Evolutionary conservation across 2,797 vertebrate genomes (phyloP), one percentile per base, ranked within the genome.

Genomic region (Syncerus caffer): DNA sequence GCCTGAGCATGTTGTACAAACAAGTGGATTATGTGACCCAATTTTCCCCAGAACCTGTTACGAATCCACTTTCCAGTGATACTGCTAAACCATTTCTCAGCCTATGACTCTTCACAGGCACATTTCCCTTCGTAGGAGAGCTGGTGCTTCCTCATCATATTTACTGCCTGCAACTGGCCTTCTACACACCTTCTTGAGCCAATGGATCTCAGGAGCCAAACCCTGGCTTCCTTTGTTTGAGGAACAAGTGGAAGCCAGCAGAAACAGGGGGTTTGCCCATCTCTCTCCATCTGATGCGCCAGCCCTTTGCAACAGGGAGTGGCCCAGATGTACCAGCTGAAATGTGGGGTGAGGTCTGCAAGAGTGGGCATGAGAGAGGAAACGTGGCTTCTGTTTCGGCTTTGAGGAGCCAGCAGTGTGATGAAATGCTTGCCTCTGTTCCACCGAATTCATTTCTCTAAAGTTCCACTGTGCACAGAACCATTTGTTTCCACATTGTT

Each of bases 401-500:
- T 98, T 94, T 98, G 90, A 93, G 94, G 97, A 98, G 87, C 97
- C 93, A 47, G 98, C 90, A 98, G 97, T 13, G 96, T 99, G 98
- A 99, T 99, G 98, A 98, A 99, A 98, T 96, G 83, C 98, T 98
- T 98, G 97, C 96, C 97, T 98, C 82, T 50, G 45, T 99, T 98
- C 98, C 34, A 58, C 98, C 79, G 98, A 99, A 99, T 99, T 99
- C 99, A 99, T 99, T 99, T 98, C 97, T 99, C 98, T 98, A 98
- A 99, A 99, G 98, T 99, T 99, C 99, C 98, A 98, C 98, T 98
- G 98, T 98, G 98, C 98, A 98, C 98, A 98, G 98, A 98, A 98
- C 98, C 98, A 99, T 99, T 99, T 99, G 98, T 99, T 99, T 99
- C 98, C 97, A 98, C 98, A 98, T 99, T 99, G 99, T 99, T 99